Evolutionary conservation across 2,797 vertebrate species (phyloP).

Genomic region (Monodelphis domestica): DNA sequence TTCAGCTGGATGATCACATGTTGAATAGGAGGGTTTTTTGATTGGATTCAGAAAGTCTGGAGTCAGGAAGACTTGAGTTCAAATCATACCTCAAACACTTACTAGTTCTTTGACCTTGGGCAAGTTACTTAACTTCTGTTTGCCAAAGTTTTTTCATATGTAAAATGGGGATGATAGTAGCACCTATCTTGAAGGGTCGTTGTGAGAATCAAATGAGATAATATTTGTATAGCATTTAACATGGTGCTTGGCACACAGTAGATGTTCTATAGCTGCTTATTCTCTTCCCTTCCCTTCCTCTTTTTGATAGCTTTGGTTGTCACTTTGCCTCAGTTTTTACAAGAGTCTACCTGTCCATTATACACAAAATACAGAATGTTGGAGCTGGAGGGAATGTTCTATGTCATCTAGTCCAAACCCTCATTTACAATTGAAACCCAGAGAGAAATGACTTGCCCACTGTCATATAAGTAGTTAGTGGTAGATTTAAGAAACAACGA

Average conservation of each 20-base stretch:
- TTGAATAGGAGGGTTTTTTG: neutral
- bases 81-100: neutral
- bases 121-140: neutral
- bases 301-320: neutral
- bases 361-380: neutral
- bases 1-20: neutral
- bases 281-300: neutral
- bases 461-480: neutral
- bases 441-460: neutral
- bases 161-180: neutral
- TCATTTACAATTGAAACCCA: neutral
- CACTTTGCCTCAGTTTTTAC: neutral
- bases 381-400: neutral
- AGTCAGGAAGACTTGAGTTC: neutral
- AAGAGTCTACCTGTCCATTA: neutral
- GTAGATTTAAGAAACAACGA: neutral
- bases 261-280: neutral
- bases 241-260: neutral
- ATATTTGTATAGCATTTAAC: neutral
- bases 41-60: neutral
- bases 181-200: neutral
- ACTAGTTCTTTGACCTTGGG: neutral
- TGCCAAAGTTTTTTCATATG: neutral
- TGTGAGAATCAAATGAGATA: neutral
- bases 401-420: neutral